Evolutionary conservation across 2,113 vertebrate genomes (phyloP).

Genomic region (Ellobius talpinus): DNA sequence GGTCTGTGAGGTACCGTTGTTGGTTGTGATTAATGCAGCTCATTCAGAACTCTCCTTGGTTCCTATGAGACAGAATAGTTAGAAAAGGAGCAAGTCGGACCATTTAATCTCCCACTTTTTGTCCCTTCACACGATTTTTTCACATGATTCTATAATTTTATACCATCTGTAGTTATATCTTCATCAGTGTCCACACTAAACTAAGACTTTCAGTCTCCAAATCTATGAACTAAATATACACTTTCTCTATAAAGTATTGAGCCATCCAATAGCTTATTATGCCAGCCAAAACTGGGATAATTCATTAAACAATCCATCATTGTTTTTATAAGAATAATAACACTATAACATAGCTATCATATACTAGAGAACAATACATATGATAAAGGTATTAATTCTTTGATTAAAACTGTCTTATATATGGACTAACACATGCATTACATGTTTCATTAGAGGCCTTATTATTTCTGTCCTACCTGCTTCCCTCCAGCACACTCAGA

Average conservation of each 20-base stretch:
- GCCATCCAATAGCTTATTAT: neutral
- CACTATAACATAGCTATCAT: neutral
- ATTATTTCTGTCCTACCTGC: neutral
- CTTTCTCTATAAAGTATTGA: neutral
- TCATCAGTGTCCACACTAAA: too few species aligned
- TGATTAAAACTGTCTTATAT: neutral
- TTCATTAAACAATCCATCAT: neutral
- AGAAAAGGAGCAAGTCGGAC: too few species aligned
- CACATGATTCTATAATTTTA: too few species aligned
- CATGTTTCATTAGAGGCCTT: neutral
- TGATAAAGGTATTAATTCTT: neutral
- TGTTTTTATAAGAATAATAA: neutral
- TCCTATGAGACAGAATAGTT: too few species aligned
- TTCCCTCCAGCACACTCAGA: neutral
- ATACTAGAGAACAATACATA: neutral
- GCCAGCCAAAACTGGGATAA: neutral
- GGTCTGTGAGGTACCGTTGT: too few species aligned
- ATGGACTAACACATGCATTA: neutral
- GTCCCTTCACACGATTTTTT: too few species aligned
- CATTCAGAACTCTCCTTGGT: too few species aligned
- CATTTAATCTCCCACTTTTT: too few species aligned
- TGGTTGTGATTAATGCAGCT: too few species aligned
- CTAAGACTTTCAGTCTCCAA: too few species aligned
- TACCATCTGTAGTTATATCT: too few species aligned
- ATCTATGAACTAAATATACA: too few species aligned